These are phyloP conservation scores for Myoxocephalus aenaeus DNA, from an alignment of 2,797 vertebrate genomes.

Conservation along the genomic window DNA sequence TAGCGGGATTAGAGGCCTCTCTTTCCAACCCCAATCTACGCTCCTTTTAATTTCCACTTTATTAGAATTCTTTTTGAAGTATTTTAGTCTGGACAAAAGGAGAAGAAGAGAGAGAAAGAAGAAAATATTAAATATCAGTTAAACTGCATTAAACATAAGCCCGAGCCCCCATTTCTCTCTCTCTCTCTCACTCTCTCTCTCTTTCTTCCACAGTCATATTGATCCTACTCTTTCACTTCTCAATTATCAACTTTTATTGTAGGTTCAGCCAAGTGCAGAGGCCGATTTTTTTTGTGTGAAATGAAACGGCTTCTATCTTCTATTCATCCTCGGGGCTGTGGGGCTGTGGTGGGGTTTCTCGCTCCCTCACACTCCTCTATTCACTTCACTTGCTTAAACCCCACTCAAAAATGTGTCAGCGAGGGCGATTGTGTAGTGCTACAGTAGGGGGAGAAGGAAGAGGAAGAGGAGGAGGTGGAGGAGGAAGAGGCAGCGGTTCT, in stretches of 20 bases:
- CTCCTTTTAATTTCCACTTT: slow-evolving; percentile 99
- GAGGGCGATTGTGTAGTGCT: slow-evolving; percentile 66
- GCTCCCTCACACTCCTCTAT: slow-evolving; percentile 70
- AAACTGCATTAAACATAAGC: slow-evolving; percentile 98
- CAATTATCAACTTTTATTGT: slow-evolving; percentile 88
- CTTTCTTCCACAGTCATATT: slow-evolving; percentile 73
- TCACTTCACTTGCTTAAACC: slow-evolving; percentile 80
- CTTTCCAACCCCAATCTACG: slow-evolving; percentile 94
- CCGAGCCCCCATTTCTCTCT: slow-evolving; percentile 70
- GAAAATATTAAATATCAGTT: slow-evolving; percentile 99
- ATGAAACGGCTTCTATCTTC: slow-evolving; percentile 81
- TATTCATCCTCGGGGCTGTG: slow-evolving; percentile 78
- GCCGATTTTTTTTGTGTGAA: slow-evolving; percentile 69
- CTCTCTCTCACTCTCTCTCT: no score
- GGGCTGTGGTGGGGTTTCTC: slow-evolving; percentile 71
- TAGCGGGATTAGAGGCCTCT: slow-evolving; percentile 99
- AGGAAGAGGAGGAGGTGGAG: slow-evolving; percentile 37
- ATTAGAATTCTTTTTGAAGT: slow-evolving; percentile 99
- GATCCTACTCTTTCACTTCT: slow-evolving; percentile 85
- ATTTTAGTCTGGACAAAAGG: slow-evolving; percentile 98
- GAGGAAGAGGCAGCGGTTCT: slow-evolving; percentile 38
- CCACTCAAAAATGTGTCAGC: slow-evolving; percentile 78
- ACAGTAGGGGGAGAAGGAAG: slow-evolving; percentile 24
- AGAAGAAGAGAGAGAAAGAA: slow-evolving; percentile 97
- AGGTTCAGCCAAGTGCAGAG: slow-evolving; percentile 85